Conservation (phyloP, 2,113 vertebrate species). For the Oxyura jamaicensis region DNA sequence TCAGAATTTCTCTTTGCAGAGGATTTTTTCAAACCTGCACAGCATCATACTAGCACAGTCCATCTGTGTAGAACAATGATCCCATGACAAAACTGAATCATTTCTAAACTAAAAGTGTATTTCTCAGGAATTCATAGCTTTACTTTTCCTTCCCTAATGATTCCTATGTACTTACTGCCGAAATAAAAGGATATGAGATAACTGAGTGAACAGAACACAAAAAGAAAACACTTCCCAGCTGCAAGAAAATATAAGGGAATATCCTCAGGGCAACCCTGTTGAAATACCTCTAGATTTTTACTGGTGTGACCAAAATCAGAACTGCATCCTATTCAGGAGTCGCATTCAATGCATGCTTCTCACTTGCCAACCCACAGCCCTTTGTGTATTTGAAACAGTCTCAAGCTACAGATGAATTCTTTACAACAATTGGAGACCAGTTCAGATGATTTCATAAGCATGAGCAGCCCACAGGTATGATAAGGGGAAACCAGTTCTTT, state of each 20-base stretch:
- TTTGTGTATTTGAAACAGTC: neutral
- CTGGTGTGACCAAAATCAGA: neutral
- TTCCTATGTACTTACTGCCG: neutral
- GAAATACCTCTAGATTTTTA: neutral
- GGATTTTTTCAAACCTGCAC: neutral
- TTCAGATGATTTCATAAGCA: neutral
- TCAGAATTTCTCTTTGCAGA: neutral
- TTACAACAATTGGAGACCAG: neutral
- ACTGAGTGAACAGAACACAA: neutral
- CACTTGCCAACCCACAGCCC: neutral
- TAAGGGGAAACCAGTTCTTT: neutral
- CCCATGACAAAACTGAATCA: neutral
- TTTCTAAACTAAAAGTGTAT: neutral
- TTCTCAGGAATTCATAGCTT: neutral
- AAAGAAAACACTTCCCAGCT: neutral
- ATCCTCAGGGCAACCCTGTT: neutral
- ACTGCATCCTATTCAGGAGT: rapidly evolving
- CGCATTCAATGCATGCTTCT: neutral
- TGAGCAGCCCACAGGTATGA: neutral
- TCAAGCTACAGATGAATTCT: rapidly evolving
- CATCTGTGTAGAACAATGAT: neutral
- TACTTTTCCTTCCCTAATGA: neutral
- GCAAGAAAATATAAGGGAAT: neutral
- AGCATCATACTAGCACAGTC: neutral
- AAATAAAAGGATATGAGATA: neutral